Evolutionary conservation across 2,113 vertebrate species (phyloP).

Genomic region (Bubalus kerabau): DNA sequence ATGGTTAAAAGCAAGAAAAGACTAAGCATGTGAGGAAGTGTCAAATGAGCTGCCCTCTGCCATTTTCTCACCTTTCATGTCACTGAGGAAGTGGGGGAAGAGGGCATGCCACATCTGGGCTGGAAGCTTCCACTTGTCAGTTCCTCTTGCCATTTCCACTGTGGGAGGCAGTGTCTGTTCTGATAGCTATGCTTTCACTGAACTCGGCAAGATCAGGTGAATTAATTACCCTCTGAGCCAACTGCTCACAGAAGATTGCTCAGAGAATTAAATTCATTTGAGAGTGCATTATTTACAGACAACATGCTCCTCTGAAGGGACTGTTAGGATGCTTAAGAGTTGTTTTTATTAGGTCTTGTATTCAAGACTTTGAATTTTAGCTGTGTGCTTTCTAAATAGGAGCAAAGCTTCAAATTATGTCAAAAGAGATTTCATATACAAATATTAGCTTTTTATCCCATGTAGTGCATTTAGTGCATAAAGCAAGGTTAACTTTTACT

Average conservation of each 20-base stretch:
- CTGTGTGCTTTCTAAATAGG: constrained; percentile 32
- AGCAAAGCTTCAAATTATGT: constrained; percentile 39
- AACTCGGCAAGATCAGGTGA: background rate
- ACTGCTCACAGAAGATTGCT: constrained; percentile 29
- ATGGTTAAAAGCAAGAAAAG: background rate
- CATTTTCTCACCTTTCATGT: background rate
- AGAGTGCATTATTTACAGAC: constrained; percentile 35
- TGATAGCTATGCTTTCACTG: background rate
- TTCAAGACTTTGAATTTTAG: constrained; percentile 48
- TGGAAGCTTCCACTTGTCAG: background rate
- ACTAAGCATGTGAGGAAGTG: background rate
- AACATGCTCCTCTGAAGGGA: constrained; percentile 53
- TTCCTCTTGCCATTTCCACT: background rate
- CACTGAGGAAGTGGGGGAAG: too few species aligned
- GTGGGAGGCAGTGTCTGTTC: background rate
- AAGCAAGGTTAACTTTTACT: constrained; percentile 42
- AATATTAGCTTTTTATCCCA: constrained; percentile 51
- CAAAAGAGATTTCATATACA: constrained; percentile 18
- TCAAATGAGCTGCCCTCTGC: background rate
- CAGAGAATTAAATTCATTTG: constrained; percentile 43
- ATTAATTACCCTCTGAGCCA: constrained; percentile 44
- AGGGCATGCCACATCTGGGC: background rate
- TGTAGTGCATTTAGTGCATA: background rate
- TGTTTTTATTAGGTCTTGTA: constrained; percentile 52
- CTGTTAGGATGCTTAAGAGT: constrained; percentile 6